These are phyloP conservation scores for Calephelis virginiensis DNA, from an alignment of 1,140 invertebrate species.

Conservation along the genomic window DNA sequence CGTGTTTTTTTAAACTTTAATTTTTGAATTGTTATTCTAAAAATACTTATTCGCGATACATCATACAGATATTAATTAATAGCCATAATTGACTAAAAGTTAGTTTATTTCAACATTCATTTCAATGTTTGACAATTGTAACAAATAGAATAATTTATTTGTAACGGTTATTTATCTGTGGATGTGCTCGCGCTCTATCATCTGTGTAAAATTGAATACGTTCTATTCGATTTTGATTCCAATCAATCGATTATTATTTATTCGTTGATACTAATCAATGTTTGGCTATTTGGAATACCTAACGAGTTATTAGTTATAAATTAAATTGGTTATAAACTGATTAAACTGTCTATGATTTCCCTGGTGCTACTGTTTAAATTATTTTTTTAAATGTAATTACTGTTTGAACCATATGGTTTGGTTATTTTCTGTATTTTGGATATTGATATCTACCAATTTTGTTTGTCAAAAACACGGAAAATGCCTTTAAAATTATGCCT, in stretches of 20 bases:
- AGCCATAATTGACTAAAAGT: neutral
- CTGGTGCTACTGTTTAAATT: neutral
- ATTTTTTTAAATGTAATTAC: neutral
- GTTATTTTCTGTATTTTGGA: too few relatives aligned
- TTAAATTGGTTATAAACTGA: too few relatives aligned
- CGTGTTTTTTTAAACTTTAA: too few relatives aligned
- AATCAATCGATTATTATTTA: slow-evolving; percentile 35
- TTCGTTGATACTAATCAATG: slow-evolving; percentile 35
- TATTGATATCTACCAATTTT: too few relatives aligned
- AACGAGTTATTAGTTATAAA: slow-evolving; percentile 7
- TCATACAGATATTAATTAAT: too few relatives aligned
- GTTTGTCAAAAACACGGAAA: too few relatives aligned
- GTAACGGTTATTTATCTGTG: slow-evolving; percentile 24
- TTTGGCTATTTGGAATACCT: slow-evolving; percentile 1
- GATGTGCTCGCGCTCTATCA: neutral
- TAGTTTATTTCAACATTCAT: slow-evolving; percentile 5
- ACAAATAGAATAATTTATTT: slow-evolving; percentile 19
- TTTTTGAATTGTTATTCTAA: too few relatives aligned
- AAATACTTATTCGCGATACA: too few relatives aligned
- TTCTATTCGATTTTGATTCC: slow-evolving; percentile 22
- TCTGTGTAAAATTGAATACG: slow-evolving; percentile 18
- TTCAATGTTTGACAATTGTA: slow-evolving; percentile 13
- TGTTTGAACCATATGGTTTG: neutral
- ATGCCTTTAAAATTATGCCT: too few relatives aligned
- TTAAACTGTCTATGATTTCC: too few relatives aligned